Percentiles rank a stretch among this genome's conserved stretches.
Evolutionary conservation across 2,888 invertebrate genomes (phyloP).

Genomic region (Chironomus riparius): DNA sequence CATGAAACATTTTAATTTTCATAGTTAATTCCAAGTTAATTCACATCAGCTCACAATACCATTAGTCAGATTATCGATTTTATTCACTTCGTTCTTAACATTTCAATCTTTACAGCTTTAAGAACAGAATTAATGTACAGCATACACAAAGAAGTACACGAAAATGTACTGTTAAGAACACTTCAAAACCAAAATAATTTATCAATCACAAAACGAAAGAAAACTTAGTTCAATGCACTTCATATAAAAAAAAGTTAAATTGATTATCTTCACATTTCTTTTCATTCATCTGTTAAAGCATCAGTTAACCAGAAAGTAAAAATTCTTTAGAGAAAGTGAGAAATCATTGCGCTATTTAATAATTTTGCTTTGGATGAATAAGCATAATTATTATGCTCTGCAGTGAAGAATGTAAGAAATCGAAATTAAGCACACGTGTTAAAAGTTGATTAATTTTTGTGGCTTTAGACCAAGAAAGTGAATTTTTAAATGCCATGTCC

Average conservation of each 20-base stretch:
- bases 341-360: conserved; percentile 7
- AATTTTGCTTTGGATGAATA: conserved; percentile 16
- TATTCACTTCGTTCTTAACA: too few relatives aligned
- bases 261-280: neutral
- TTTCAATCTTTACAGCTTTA: too few relatives aligned
- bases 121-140: too few relatives aligned
- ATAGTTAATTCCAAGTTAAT: too few relatives aligned
- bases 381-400: neutral
- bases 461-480: neutral
- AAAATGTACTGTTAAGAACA: too few relatives aligned
- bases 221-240: neutral
- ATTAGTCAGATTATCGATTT: too few relatives aligned
- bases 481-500: neutral
- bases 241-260: neutral
- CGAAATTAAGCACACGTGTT: conserved; percentile 22
- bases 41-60: too few relatives aligned
- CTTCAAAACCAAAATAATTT: too few relatives aligned
- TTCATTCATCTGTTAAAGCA: neutral
- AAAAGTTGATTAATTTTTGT: neutral
- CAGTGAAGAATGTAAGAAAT: neutral
- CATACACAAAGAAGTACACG: too few relatives aligned
- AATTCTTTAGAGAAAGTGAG: conserved; percentile 27
- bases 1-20: too few relatives aligned
- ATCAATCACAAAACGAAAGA: neutral
- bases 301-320: conserved; percentile 6